Conservation (phyloP, 1,140 invertebrate genomes). For the Papilio helenus region DNA sequence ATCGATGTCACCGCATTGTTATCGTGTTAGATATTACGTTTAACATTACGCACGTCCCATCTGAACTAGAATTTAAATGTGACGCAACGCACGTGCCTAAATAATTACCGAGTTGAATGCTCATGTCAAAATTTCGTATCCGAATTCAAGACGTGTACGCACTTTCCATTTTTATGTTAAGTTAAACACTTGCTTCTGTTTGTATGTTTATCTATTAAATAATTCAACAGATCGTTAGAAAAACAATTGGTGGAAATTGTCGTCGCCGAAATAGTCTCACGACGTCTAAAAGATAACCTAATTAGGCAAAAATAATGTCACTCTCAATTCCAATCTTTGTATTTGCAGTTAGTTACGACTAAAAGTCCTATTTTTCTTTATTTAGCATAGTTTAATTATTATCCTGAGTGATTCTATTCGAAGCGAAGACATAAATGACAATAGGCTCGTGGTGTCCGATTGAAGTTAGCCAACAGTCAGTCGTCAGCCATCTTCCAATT, state of each 20-base stretch:
- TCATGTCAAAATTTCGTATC: constrained; percentile 7
- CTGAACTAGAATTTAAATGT: constrained; percentile 16
- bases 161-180: not conserved
- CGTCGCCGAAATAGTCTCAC: too few relatives aligned
- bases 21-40: not conserved
- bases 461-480: constrained; percentile 9
- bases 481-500: constrained; percentile 16
- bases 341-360: too few relatives aligned
- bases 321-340: too few relatives aligned
- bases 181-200: too few relatives aligned
- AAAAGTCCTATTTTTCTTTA: not conserved
- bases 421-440: not conserved
- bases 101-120: constrained; percentile 4
- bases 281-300: too few relatives aligned
- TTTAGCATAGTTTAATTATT: not conserved
- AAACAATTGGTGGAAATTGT: too few relatives aligned
- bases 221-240: too few relatives aligned
- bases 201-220: too few relatives aligned
- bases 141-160: not conserved
- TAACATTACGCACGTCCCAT: not conserved
- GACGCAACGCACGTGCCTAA: constrained; percentile 8
- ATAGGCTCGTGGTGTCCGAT: not conserved
- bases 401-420: not conserved
- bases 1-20: constrained; percentile 1
- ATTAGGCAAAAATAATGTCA: too few relatives aligned